Conservation (phyloP, 2,888 invertebrate species). For the Geophilus truncorum region DNA sequence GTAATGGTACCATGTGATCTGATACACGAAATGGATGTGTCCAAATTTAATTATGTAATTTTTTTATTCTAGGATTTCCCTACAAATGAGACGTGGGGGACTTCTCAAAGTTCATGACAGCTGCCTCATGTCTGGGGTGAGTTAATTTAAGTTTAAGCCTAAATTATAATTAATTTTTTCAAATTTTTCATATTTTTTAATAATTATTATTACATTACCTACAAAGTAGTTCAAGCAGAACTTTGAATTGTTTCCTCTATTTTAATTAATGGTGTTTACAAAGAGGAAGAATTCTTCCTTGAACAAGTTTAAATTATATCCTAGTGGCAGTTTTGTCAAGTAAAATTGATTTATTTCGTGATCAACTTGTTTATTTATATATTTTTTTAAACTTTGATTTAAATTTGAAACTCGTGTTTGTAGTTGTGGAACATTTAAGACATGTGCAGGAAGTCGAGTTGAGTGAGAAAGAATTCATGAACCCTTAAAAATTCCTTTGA, state of each 20-base stretch:
- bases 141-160: no score
- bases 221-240: background rate
- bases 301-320: no score
- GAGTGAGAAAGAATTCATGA: background rate
- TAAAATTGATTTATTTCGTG: no score
- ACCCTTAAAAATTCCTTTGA: background rate
- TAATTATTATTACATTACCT: background rate
- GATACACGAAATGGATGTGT: no score
- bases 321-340: no score
- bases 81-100: constrained; percentile 84
- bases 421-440: background rate
- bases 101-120: constrained; percentile 88
- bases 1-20: background rate
- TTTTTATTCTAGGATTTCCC: constrained; percentile 58
- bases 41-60: background rate
- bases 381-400: no score
- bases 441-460: background rate
- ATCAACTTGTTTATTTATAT: background rate
- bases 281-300: no score
- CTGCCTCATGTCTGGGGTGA: constrained; percentile 72
- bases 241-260: background rate
- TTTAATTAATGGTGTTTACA: background rate
- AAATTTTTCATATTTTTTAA: background rate
- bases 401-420: background rate
- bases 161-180: no score